phyloP scores from a whole-genome alignment of 2,797 vertebrate species.

The Labeo calbasu region DNA sequence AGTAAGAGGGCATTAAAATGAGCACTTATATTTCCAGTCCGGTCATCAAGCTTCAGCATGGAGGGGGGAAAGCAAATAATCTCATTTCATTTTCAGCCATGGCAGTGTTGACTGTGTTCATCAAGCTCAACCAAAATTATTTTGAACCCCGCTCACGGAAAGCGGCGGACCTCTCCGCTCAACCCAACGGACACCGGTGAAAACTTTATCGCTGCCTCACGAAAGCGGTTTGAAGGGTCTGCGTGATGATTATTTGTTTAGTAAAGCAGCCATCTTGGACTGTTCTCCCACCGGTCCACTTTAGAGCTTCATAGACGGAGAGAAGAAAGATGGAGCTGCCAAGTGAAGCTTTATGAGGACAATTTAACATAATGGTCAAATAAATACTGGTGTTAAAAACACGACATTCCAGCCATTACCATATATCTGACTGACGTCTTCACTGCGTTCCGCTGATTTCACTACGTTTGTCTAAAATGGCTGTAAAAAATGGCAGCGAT shows the following conservation, averaged over 20 bases:
- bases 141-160: neutral
- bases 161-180: neutral
- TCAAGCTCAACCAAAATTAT: conserved; percentile 19
- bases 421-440: conserved; percentile 72
- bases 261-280: conserved; percentile 72
- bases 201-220: conserved; percentile 37
- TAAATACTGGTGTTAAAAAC: conserved; percentile 79
- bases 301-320: conserved; percentile 76
- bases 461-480: conserved; percentile 64
- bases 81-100: neutral
- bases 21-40: conserved; percentile 16
- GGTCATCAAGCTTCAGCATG: neutral
- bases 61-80: neutral
- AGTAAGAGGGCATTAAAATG: conserved; percentile 27
- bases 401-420: conserved; percentile 69
- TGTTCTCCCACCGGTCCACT: conserved; percentile 75
- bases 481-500: conserved; percentile 31
- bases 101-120: conserved; percentile 4
- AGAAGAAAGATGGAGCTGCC: conserved; percentile 74
- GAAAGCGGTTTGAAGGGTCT: conserved; percentile 42
- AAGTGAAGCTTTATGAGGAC: conserved; percentile 79
- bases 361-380: conserved; percentile 84
- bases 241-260: conserved; percentile 74
- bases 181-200: conserved; percentile 21
- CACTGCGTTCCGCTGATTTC: conserved; percentile 65